A percentile compares a stretch with the other conserved stretches of the same genome.
Evolutionary conservation across 2,113 vertebrate species (phyloP).

Genomic region (Leptodactylus fuscus): DNA sequence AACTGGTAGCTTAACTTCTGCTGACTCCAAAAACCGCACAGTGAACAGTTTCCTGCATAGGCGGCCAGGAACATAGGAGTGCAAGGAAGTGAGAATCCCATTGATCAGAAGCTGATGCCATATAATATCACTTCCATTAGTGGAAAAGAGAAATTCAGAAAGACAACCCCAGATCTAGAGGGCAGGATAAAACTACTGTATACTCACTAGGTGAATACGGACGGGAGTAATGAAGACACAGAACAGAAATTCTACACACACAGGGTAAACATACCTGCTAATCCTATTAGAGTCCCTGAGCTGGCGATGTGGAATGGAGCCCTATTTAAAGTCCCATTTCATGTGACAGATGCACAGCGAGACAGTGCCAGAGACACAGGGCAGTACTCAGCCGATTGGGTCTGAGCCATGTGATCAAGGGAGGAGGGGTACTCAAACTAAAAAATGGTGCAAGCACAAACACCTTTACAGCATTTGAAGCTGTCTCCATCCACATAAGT

Average conservation of each 20-base stretch:
- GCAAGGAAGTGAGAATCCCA: neutral
- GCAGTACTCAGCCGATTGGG: constrained; percentile 34
- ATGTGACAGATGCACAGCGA: constrained; percentile 46
- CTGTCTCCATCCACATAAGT: too few species aligned
- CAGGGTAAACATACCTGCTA: constrained; percentile 38
- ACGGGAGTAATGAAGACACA: neutral
- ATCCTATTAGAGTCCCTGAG: constrained; percentile 49
- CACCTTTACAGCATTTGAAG: too few species aligned
- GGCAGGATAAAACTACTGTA: neutral
- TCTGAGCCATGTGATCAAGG: neutral
- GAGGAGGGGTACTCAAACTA: neutral
- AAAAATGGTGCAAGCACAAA: neutral
- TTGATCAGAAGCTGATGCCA: neutral
- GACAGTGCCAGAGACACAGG: constrained; percentile 47
- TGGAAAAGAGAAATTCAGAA: too few species aligned
- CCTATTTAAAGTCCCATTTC: constrained; percentile 53
- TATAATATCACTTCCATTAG: neutral
- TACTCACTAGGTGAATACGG: neutral
- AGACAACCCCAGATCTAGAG: neutral
- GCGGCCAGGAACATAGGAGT: too few species aligned
- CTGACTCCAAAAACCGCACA: too few species aligned
- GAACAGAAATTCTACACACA: neutral
- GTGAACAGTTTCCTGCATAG: too few species aligned
- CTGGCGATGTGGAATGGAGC: neutral
- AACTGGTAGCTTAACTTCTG: too few species aligned